Conservation (phyloP, 1,140 invertebrate genomes). For the Lithobius niger region DNA sequence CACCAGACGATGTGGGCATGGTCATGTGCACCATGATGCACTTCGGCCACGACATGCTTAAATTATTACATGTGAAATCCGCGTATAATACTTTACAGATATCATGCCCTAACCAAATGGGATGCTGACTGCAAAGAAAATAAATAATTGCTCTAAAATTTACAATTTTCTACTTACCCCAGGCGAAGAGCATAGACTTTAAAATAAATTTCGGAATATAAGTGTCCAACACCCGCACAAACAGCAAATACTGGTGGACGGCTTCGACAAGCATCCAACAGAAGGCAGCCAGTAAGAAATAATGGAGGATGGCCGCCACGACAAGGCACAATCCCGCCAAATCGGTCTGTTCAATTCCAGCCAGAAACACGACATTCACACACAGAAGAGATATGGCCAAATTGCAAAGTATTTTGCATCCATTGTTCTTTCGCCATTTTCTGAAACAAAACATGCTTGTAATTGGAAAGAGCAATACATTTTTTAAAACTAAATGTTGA, state of each 20-base stretch:
- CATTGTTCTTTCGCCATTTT: constrained; percentile 21
- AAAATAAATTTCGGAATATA: constrained; percentile 26
- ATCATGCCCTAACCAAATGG: no score
- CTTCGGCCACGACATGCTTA: no score
- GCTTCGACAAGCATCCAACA: constrained; percentile 37
- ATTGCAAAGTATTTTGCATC: constrained; percentile 23
- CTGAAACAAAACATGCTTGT: no score
- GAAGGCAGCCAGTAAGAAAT: constrained; percentile 33
- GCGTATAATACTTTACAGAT: no score
- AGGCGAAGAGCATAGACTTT: constrained; percentile 30
- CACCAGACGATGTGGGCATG: no score
- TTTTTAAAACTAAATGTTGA: background rate
- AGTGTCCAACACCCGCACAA: constrained; percentile 33
- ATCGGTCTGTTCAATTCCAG: constrained; percentile 17
- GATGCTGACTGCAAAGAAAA: no score
- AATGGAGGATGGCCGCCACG: constrained; percentile 30
- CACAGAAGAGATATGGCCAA: constrained; percentile 20
- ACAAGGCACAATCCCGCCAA: constrained; percentile 20
- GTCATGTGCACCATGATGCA: no score
- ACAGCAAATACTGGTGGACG: constrained; percentile 31
- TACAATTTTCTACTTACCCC: constrained; percentile 27
- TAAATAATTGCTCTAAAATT: no score
- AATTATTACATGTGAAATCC: no score
- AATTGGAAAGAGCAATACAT: no score
- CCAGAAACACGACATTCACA: constrained; percentile 18